A percentile compares a stretch with the other conserved stretches of the same genome.
These are phyloP conservation scores for Oncopodura yosiiana DNA, from an alignment of 1,140 invertebrate genomes.

Conservation along the genomic window DNA sequence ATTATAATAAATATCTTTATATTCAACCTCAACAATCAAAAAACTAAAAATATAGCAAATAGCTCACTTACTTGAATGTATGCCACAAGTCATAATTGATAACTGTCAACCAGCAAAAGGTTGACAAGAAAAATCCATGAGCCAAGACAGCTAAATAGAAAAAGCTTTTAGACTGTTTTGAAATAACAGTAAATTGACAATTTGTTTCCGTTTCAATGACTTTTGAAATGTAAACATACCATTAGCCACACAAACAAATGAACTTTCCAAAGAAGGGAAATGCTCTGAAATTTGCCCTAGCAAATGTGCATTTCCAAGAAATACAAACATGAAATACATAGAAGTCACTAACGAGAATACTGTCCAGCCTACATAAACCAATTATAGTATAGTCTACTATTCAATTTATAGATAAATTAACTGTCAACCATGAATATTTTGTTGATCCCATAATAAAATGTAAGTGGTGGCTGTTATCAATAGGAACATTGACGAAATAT, in stretches of 20 bases:
- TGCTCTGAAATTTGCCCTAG: neutral
- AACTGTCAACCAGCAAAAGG: conserved; percentile 18
- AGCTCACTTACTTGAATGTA: conserved; percentile 9
- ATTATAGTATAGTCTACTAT: too few relatives aligned
- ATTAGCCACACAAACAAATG: neutral
- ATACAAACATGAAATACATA: conserved; percentile 14
- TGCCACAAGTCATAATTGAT: conserved; percentile 14
- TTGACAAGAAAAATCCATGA: conserved; percentile 19
- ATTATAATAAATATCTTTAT: neutral
- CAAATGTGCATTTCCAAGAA: neutral
- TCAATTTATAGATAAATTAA: too few relatives aligned
- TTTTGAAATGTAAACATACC: neutral
- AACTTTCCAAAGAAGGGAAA: neutral
- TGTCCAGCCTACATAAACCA: too few relatives aligned
- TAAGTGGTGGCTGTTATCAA: conserved; percentile 15
- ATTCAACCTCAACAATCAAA: neutral
- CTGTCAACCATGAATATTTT: conserved; percentile 21
- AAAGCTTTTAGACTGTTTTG: too few relatives aligned
- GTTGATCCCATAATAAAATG: conserved; percentile 17
- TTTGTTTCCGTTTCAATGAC: neutral
- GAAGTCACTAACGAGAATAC: conserved; percentile 8
- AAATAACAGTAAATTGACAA: neutral
- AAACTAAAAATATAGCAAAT: neutral
- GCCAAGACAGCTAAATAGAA: conserved; percentile 7
- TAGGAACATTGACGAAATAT: conserved; percentile 9